Base-by-base conservation (phyloP, 2,113 vertebrate species). In the Arenaria interpres region DNA sequence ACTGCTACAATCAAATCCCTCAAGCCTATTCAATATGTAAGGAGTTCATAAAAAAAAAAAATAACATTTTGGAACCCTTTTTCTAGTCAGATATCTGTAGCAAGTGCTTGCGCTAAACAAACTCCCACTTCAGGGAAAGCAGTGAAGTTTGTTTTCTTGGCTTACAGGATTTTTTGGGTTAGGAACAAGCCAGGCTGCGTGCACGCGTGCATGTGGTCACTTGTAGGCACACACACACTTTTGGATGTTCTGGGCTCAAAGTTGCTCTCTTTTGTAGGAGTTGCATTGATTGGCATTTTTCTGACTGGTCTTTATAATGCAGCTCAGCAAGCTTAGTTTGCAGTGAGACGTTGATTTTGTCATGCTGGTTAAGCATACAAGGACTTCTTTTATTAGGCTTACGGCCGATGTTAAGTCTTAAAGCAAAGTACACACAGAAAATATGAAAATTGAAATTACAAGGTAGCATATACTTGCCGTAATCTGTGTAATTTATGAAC, bases 21-120 rank as follows among this genome's bases (percentile, higher is more conserved):
- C 84, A 98, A 97, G 97, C 98, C 98, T 91, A 97, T 99, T 97
- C 98, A 98, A 97, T 98, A 98, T 32, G 99, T 99, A 97, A 98
- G 99, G 95, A 67, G 33, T 85, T 83, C 28, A 56, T 9, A 57
- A 50, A 18, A 37, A 56, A 37, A 56, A n/a, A 18, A 30, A 19
- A 27, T 28, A 83, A 51, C 3, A 1, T 43, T 90, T 56, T 13
- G 2, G 89, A 92, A 43, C 71, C 53, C 30, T 81, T 87, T 88
- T 93, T 50, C 59, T 51, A n/a, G 91, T 89, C 73, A 67, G 27
- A 73, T 54, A 76, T 72, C 71, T 89, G 67, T 62, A 79, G 32
- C 6, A 22, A 96, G 50, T 76, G 33, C 66, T 81, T 57, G 43
- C 4, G 0, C 48, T 91, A 62, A 57, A 84, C 68, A 93, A 91